Percentiles rank a stretch among this genome's conserved stretches.
Conservation (phyloP, 2,888 invertebrate genomes). For the Linhomoeus sp. region DNA sequence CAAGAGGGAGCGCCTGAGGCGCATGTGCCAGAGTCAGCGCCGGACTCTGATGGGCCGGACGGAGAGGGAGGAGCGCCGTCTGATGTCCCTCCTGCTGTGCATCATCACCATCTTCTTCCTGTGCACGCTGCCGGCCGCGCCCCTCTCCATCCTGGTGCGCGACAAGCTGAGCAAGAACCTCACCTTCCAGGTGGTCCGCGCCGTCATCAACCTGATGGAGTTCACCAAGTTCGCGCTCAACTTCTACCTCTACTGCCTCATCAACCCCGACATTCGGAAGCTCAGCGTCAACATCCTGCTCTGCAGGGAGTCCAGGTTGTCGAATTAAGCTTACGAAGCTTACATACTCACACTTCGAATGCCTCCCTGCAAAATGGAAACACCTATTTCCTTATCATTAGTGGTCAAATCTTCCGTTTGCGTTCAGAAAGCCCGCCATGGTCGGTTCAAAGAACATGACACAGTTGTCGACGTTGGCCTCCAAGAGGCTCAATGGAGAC, state of each 20-base stretch:
- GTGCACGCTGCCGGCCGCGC: constrained; percentile 34
- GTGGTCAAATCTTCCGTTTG: no score
- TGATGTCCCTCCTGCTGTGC: constrained; percentile 32
- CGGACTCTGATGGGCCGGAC: constrained; percentile 7
- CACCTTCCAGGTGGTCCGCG: constrained; percentile 31
- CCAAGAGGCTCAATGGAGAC: no score
- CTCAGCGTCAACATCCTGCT: constrained; percentile 10
- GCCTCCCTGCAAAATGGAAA: no score
- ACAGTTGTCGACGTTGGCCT: no score
- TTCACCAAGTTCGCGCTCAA: constrained; percentile 36
- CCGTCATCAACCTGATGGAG: constrained; percentile 33
- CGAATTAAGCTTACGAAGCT: no score
- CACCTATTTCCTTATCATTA: no score
- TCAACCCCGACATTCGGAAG: constrained; percentile 29
- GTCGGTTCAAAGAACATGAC: no score
- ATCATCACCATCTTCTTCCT: constrained; percentile 35
- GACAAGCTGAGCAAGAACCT: constrained; percentile 22
- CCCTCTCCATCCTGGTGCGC: constrained; percentile 31
- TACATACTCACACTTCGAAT: no score
- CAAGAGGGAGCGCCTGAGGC: constrained; percentile 26
- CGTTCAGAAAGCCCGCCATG: no score
- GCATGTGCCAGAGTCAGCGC: constrained; percentile 10
- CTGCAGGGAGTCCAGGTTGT: not conserved
- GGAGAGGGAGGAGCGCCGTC: constrained; percentile 30
- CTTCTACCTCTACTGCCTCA: constrained; percentile 34